Percentiles rank a stretch among this genome's conserved stretches.
Conservation (phyloP, 2,113 vertebrate species). For the Micronycteris hirsuta region DNA sequence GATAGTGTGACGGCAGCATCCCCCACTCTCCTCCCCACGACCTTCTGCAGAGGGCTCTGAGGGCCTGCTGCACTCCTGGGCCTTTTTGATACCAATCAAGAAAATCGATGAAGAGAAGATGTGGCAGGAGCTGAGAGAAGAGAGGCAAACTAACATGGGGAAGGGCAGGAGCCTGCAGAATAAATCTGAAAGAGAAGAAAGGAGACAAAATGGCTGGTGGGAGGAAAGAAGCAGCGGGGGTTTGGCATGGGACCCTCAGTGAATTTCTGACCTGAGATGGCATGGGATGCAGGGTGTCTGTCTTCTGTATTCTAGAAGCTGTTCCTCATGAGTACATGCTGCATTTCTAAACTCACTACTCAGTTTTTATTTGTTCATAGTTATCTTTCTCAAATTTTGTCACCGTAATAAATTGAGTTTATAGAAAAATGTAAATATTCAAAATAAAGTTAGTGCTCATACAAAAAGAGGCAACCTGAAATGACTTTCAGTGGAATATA, state of each 20-base stretch:
- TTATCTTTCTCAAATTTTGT: neutral
- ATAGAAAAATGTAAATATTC: conserved; percentile 1
- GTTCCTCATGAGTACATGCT: neutral
- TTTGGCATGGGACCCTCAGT: neutral
- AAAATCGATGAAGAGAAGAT: neutral
- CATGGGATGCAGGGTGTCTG: neutral
- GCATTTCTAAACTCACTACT: neutral
- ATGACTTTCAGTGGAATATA: neutral
- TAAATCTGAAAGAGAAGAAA: neutral
- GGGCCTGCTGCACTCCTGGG: neutral
- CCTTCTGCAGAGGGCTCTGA: neutral
- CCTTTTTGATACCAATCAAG: neutral
- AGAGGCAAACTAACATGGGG: neutral
- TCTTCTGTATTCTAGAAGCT: neutral
- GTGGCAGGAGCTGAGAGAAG: neutral
- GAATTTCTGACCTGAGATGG: neutral
- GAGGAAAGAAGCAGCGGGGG: neutral
- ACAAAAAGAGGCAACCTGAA: neutral
- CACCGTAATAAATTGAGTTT: neutral
- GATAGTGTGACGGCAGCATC: neutral
- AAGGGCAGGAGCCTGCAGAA: neutral
- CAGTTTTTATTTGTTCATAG: neutral
- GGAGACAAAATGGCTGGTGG: fast-evolving
- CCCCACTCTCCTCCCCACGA: neutral
- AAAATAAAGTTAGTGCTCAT: neutral